Evolutionary conservation across 2,797 vertebrate genomes (phyloP).

Genomic region (Podargus strigoides): DNA sequence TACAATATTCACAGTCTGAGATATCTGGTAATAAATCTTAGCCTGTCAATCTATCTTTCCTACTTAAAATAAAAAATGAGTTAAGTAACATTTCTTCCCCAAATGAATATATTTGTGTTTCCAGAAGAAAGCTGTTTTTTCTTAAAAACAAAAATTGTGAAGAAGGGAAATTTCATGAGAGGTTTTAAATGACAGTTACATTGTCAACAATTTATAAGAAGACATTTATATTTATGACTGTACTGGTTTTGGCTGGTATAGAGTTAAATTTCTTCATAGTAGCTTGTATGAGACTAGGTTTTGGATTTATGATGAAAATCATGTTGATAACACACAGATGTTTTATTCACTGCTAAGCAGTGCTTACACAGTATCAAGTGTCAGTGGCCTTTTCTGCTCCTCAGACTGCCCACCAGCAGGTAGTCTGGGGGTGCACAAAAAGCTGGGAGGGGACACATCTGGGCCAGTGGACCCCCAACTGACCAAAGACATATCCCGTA

Average conservation of each 20-base stretch:
- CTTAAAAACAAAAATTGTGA: not conserved
- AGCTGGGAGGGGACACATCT: not conserved
- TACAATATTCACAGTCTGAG: not conserved
- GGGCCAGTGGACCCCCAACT: not conserved
- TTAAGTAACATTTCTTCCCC: not conserved
- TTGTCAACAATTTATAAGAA: not conserved
- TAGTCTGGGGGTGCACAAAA: not conserved
- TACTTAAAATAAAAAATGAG: not conserved
- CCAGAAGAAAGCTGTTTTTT: not conserved
- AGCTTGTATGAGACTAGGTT: not conserved
- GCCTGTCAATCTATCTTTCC: not conserved
- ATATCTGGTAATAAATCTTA: not conserved
- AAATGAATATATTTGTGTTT: not conserved
- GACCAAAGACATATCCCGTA: not conserved
- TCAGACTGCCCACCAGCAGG: fast-evolving
- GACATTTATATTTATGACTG: not conserved
- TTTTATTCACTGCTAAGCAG: not conserved
- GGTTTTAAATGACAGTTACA: not conserved
- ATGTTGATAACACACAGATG: not conserved
- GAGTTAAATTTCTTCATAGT: not conserved
- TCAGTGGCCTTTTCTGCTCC: not conserved
- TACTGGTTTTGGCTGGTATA: not conserved
- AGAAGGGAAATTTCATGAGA: not conserved
- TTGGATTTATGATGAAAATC: not conserved
- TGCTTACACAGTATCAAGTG: not conserved